Evolutionary conservation across 2,113 vertebrate genomes (phyloP).

Genomic region (Chloropsis hardwickii): DNA sequence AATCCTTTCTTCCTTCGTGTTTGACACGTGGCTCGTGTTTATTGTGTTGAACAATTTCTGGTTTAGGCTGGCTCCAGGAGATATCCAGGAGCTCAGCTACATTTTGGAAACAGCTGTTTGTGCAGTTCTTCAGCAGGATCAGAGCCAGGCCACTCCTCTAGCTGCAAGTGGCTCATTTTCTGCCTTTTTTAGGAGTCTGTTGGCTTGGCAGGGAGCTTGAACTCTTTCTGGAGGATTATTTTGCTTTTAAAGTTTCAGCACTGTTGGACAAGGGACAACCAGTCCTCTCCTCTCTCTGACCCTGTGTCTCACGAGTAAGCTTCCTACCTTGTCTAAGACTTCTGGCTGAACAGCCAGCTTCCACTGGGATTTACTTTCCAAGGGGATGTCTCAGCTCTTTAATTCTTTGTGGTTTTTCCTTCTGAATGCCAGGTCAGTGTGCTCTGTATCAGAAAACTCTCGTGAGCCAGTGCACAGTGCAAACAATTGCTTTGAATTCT

Average conservation of each 20-base stretch:
- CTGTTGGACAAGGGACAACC: not conserved
- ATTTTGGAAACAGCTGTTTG: not conserved
- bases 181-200: not conserved
- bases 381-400: not conserved
- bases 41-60: not conserved
- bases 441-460: not conserved
- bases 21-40: not conserved
- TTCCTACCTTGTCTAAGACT: not conserved
- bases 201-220: not conserved
- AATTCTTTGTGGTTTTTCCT: not conserved
- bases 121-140: not conserved
- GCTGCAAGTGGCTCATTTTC: not conserved
- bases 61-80: not conserved
- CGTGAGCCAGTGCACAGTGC: not conserved
- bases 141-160: not conserved
- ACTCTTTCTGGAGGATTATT: not conserved
- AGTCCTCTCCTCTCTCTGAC: not conserved
- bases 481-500: not conserved
- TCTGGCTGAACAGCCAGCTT: not conserved
- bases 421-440: not conserved
- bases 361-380: not conserved
- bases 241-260: not conserved
- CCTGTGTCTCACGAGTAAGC: accelerated
- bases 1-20: not conserved
- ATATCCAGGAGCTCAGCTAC: not conserved